phyloP scores from a whole-genome alignment of 2,113 vertebrate species.

The Centrocercus urophasianus region DNA sequence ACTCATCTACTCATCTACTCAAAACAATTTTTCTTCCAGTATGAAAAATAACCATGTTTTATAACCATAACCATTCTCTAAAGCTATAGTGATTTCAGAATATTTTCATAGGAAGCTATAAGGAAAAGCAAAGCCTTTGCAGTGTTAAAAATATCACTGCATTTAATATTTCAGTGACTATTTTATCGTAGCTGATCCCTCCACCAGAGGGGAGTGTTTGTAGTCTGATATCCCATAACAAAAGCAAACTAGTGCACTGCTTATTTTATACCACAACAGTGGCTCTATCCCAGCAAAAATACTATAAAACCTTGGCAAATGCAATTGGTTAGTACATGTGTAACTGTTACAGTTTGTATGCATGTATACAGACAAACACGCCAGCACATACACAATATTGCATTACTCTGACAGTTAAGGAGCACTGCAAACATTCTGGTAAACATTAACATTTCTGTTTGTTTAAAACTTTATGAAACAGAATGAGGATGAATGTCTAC shows the following conservation, averaged over 20 bases:
- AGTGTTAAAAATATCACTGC: not conserved
- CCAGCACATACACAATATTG: not conserved
- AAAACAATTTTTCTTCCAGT: not conserved
- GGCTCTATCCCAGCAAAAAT: not conserved
- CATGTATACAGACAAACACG: not conserved
- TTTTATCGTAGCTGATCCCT: not conserved
- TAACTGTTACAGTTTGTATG: not conserved
- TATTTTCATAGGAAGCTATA: not conserved
- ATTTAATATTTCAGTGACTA: not conserved
- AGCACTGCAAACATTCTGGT: not conserved
- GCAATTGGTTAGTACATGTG: not conserved
- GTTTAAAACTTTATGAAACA: not conserved
- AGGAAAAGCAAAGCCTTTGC: not conserved
- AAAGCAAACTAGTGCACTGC: not conserved
- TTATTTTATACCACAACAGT: not conserved
- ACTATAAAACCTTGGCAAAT: not conserved
- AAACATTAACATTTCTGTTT: not conserved
- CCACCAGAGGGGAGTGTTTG: slow-evolving; percentile 26
- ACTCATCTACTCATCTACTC: fast-evolving
- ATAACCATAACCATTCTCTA: not conserved
- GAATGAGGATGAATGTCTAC: not conserved
- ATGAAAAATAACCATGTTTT: not conserved
- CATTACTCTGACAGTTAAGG: not conserved
- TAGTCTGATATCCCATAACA: not conserved
- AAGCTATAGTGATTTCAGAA: not conserved